Evolutionary conservation across 23 tunicate species (phyloP).

Genomic region (Diplosoma virens): DNA sequence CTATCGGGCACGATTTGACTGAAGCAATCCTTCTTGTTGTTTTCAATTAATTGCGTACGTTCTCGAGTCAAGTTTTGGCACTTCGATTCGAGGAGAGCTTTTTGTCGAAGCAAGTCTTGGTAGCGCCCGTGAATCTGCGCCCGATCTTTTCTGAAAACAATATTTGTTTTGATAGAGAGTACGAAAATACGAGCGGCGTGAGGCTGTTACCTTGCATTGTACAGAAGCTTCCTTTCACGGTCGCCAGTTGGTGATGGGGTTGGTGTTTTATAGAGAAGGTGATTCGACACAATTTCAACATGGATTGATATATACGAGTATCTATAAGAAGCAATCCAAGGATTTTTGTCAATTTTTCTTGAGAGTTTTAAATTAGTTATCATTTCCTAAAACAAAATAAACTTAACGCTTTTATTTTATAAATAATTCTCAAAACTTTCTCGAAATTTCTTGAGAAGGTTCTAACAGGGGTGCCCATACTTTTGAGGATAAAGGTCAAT

Average conservation of each 20-base stretch:
- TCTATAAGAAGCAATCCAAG: slow-evolving; percentile 27
- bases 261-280: slow-evolving; percentile 89
- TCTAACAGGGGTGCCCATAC: too few relatives aligned
- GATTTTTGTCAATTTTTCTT: too few relatives aligned
- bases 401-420: too few relatives aligned
- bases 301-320: slow-evolving; percentile 90
- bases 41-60: slow-evolving; percentile 30
- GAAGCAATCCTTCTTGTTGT: background rate
- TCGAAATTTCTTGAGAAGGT: too few relatives aligned
- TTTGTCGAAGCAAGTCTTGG: slow-evolving; percentile 80
- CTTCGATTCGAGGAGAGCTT: slow-evolving; percentile 54
- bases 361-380: too few relatives aligned
- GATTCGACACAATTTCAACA: slow-evolving; percentile 84
- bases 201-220: slow-evolving; percentile 75
- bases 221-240: slow-evolving; percentile 79
- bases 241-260: slow-evolving; percentile 97
- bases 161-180: too few relatives aligned
- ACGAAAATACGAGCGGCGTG: too few relatives aligned
- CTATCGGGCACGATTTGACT: slow-evolving; percentile 36
- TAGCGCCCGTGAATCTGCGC: slow-evolving; percentile 59
- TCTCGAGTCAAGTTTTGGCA: slow-evolving; percentile 49
- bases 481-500: too few relatives aligned
- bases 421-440: too few relatives aligned
- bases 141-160: slow-evolving; percentile 56
- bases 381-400: too few relatives aligned